phyloP scores from a whole-genome alignment of 2,888 invertebrate species.

The Alloplasta piceator region DNA sequence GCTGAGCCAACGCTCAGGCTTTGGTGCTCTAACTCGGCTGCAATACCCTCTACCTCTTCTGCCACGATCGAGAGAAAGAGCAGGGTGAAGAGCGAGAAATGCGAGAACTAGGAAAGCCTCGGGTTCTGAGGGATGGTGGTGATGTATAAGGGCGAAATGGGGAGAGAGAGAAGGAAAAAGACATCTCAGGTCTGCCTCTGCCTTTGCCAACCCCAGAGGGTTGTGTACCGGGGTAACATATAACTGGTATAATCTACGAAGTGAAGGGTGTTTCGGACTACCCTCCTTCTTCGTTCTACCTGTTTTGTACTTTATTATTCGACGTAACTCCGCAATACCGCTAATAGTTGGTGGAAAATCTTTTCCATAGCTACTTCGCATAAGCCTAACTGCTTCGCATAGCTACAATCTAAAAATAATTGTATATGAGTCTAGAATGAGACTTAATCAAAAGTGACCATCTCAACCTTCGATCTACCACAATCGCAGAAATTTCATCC shows the following conservation, averaged over 20 bases:
- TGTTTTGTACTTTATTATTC: slow-evolving; percentile 19
- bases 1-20: slow-evolving; percentile 81
- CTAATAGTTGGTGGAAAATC: not conserved
- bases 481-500: slow-evolving; percentile 15
- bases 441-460: too few relatives aligned
- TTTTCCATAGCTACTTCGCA: not conserved
- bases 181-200: slow-evolving; percentile 50
- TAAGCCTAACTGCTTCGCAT: too few relatives aligned
- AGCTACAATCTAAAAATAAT: too few relatives aligned
- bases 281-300: slow-evolving; percentile 24
- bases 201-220: slow-evolving; percentile 49
- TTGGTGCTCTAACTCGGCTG: slow-evolving; percentile 71
- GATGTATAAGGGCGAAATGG: slow-evolving; percentile 38
- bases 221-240: slow-evolving; percentile 64
- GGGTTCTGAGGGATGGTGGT: slow-evolving; percentile 7
- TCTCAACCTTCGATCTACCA: slow-evolving; percentile 2
- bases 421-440: too few relatives aligned
- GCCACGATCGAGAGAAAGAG: slow-evolving; percentile 66
- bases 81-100: slow-evolving; percentile 41
- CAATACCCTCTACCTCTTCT: slow-evolving; percentile 79
- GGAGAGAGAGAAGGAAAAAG: slow-evolving; percentile 33
- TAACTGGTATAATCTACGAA: slow-evolving; percentile 66
- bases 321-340: slow-evolving; percentile 17
- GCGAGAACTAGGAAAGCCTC: slow-evolving; percentile 37
- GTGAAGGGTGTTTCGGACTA: slow-evolving; percentile 55